A percentile compares a stretch with the other conserved stretches of the same genome.
Evolutionary conservation across 2,113 vertebrate species (phyloP).

Genomic region (Corvus cornix): DNA sequence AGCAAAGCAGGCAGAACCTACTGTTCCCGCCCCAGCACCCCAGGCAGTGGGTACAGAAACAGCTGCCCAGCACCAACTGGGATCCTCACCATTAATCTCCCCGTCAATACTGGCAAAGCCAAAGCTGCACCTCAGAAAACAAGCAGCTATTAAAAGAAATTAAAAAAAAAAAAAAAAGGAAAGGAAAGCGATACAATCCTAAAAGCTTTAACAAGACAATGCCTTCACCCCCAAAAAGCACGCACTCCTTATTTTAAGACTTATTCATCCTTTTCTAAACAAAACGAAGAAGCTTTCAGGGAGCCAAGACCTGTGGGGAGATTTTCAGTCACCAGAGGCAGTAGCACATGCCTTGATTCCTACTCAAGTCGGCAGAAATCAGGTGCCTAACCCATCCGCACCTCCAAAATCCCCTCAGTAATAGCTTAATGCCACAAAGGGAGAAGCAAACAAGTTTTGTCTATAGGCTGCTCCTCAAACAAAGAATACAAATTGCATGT

Average conservation of each 20-base stretch:
- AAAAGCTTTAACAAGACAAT: neutral
- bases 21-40: neutral
- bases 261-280: neutral
- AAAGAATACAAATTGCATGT: slow-evolving; percentile 23
- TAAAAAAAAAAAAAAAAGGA: neutral
- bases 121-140: neutral
- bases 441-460: slow-evolving; percentile 26
- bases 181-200: neutral
- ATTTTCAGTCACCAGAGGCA: slow-evolving; percentile 19
- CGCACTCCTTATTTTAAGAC: neutral
- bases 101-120: neutral
- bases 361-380: slow-evolving; percentile 29
- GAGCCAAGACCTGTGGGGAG: neutral
- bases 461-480: slow-evolving; percentile 32
- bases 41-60: fast-evolving
- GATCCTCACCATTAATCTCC: neutral
- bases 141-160: neutral
- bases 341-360: neutral
- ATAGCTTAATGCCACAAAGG: neutral
- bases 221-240: neutral
- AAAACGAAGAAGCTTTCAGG: neutral
- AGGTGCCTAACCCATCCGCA: neutral
- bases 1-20: neutral
- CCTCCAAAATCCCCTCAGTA: slow-evolving; percentile 4
- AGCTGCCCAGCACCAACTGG: fast-evolving